Evolutionary conservation across 30 jellyfish, hydroid and myxozoan genomes (phyloP).

Genomic region (Turritopsis dohrnii): DNA sequence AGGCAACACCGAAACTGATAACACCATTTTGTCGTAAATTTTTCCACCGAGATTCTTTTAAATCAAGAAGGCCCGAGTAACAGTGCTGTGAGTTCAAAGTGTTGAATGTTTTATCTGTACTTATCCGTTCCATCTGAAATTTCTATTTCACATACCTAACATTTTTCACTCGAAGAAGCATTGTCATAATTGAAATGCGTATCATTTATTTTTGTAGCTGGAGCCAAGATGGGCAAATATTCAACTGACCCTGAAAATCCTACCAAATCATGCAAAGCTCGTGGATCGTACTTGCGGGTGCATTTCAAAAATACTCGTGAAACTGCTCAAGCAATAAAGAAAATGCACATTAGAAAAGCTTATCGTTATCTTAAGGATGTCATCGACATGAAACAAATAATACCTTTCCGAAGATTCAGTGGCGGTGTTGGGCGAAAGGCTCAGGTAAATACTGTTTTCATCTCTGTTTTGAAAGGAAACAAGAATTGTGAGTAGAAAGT

Average conservation of each 20-base stretch:
- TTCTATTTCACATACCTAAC: neutral
- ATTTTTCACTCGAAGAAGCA: neutral
- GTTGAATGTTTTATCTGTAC: neutral
- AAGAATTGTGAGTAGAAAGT: too few species aligned
- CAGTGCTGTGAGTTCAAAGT: conserved; percentile 16
- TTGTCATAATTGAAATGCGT: neutral
- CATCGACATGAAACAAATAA: conserved; percentile 71
- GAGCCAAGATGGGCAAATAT: conserved; percentile 93
- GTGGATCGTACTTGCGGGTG: conserved; percentile 98
- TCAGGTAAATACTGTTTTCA: conserved; percentile 48
- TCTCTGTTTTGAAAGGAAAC: too few species aligned
- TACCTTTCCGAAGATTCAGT: conserved; percentile 95
- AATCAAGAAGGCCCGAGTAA: conserved; percentile 33
- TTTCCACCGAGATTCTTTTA: neutral
- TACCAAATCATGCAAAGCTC: conserved; percentile 98
- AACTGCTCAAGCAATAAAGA: conserved; percentile 97
- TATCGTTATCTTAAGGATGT: conserved; percentile 86
- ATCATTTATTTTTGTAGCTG: conserved; percentile 24
- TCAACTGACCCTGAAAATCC: conserved; percentile 99
- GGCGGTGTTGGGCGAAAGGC: conserved; percentile 99
- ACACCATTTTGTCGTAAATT: neutral
- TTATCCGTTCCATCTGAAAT: neutral
- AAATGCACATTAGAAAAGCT: conserved; percentile 98
- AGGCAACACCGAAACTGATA: neutral
- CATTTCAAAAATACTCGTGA: conserved; percentile 99